Conservation (phyloP, 2,888 invertebrate species). For the Hypselothyrea guttata region DNA sequence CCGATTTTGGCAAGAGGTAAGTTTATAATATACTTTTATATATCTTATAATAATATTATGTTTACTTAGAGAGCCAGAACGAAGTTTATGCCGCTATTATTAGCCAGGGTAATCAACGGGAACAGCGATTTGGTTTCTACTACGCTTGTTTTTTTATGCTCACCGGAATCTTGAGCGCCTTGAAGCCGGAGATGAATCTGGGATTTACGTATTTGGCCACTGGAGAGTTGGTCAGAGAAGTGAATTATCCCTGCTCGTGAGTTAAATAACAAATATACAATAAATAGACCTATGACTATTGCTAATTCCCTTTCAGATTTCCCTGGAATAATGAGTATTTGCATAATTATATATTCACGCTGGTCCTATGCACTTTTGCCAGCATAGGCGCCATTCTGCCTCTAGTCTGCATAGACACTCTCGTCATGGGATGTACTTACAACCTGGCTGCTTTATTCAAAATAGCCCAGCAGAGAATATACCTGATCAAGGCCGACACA, state of each 20-base stretch:
- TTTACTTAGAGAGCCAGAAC: conserved; percentile 7
- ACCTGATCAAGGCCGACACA: not conserved
- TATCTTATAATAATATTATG: conserved; percentile 13
- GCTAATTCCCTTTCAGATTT: conserved; percentile 21
- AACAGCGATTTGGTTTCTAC: conserved; percentile 25
- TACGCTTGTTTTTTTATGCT: conserved; percentile 34
- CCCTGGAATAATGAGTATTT: conserved; percentile 49
- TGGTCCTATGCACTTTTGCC: conserved; percentile 16
- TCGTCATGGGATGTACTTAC: conserved; percentile 35
- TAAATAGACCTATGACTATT: not conserved
- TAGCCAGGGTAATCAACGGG: conserved; percentile 23
- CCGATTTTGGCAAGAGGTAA: too few relatives aligned
- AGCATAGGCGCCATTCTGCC: conserved; percentile 28
- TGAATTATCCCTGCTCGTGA: conserved; percentile 37
- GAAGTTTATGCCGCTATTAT: conserved; percentile 12
- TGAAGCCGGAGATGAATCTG: not conserved
- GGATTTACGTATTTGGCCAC: conserved; percentile 30
- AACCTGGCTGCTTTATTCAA: conserved; percentile 57
- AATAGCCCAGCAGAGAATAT: conserved; percentile 41
- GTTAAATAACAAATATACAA: not conserved
- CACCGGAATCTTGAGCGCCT: conserved; percentile 13
- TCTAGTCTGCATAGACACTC: conserved; percentile 43
- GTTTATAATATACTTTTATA: too few relatives aligned
- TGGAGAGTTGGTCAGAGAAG: conserved; percentile 24
- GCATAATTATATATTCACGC: conserved; percentile 20